Conservation (phyloP, 2,888 invertebrate genomes). For the Synanthedon formicaeformis region DNA sequence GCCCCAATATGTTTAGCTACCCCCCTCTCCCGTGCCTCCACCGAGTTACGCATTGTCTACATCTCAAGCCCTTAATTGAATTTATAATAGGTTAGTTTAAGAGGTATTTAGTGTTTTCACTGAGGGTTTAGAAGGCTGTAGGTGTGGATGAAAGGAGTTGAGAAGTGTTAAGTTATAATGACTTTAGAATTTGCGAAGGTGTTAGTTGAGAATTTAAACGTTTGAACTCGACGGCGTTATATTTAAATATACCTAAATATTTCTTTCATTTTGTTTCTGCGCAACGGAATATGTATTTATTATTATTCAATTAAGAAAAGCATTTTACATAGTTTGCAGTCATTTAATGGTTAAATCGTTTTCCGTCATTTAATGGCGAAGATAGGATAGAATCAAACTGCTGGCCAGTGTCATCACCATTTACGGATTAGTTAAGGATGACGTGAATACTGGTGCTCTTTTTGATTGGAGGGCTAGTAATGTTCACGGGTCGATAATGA, state of each 20-base stretch:
- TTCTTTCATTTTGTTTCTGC: too few relatives aligned
- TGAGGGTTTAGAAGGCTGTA: slow-evolving; percentile 4
- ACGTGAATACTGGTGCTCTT: too few relatives aligned
- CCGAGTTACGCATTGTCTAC: slow-evolving; percentile 41
- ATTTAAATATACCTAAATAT: neutral
- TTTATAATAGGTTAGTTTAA: slow-evolving; percentile 65
- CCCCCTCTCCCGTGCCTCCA: slow-evolving; percentile 11
- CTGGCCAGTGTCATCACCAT: too few relatives aligned
- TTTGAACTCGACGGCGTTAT: neutral
- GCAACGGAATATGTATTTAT: too few relatives aligned
- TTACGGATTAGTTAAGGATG: too few relatives aligned
- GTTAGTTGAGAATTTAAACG: neutral
- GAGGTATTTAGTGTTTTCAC: slow-evolving; percentile 50
- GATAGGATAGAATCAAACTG: too few relatives aligned
- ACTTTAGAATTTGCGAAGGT: neutral
- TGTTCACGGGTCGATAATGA: too few relatives aligned
- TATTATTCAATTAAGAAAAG: too few relatives aligned
- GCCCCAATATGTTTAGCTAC: slow-evolving; percentile 51
- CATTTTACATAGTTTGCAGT: too few relatives aligned
- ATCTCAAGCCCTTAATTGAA: slow-evolving; percentile 61
- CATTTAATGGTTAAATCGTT: too few relatives aligned
- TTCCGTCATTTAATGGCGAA: too few relatives aligned
- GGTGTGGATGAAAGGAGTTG: slow-evolving; percentile 1
- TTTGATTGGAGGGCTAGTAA: too few relatives aligned
- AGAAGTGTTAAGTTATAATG: neutral